Conservation (phyloP, 2,888 invertebrate genomes). For the Dasypogon diadema region DNA sequence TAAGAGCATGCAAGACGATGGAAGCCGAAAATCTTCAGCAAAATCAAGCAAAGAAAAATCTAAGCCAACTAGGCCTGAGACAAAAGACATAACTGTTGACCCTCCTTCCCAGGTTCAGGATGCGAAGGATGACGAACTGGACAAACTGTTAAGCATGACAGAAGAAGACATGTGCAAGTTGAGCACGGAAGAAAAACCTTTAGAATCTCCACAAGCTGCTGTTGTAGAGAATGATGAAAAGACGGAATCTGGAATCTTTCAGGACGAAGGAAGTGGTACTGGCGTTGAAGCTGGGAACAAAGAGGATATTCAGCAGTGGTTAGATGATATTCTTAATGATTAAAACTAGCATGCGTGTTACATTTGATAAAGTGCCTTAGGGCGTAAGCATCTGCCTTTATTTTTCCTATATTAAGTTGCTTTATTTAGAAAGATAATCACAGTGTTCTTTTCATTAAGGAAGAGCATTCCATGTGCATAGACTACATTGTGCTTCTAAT, state of each 20-base stretch:
- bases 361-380: background rate
- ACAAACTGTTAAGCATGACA: constrained; percentile 64
- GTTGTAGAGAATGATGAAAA: background rate
- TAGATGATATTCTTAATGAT: constrained; percentile 64
- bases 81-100: background rate
- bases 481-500: too few relatives aligned
- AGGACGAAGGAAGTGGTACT: background rate
- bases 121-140: constrained; percentile 62
- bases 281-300: constrained; percentile 56
- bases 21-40: constrained; percentile 56
- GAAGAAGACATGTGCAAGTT: constrained; percentile 10
- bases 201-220: constrained; percentile 48
- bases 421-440: too few relatives aligned
- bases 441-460: too few relatives aligned
- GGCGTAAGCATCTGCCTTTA: background rate
- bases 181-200: constrained; percentile 46
- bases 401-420: too few relatives aligned
- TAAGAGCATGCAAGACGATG: constrained; percentile 56
- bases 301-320: constrained; percentile 66
- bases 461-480: too few relatives aligned
- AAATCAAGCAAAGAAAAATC: constrained; percentile 52
- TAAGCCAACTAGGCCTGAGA: background rate
- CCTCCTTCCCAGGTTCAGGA: background rate
- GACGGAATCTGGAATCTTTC: background rate
- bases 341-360: background rate